Percentiles rank a stretch among this genome's conserved stretches.
phyloP scores from a whole-genome alignment of 2,797 vertebrate genomes.

The Synaphobranchus kaupii region DNA sequence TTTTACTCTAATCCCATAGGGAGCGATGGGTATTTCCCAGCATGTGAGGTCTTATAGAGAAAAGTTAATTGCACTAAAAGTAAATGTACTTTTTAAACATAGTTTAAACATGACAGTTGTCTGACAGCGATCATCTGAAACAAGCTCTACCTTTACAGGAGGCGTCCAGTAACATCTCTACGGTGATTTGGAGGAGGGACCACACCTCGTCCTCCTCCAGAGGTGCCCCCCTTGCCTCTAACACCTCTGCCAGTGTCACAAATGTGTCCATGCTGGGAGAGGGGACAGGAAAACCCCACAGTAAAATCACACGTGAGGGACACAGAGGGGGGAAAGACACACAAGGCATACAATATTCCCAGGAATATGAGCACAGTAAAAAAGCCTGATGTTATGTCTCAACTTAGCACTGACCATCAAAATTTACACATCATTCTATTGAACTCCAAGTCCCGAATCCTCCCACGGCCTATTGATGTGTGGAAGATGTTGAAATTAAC shows the following conservation, averaged over 20 bases:
- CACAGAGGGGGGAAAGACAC: background rate
- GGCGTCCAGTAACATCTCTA: constrained; percentile 76
- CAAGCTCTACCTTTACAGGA: constrained; percentile 70
- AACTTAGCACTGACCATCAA: background rate
- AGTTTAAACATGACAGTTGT: background rate
- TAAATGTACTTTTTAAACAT: no score
- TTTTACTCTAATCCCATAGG: background rate
- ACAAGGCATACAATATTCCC: background rate
- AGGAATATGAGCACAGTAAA: background rate
- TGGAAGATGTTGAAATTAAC: background rate
- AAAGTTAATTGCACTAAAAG: background rate
- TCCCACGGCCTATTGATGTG: background rate
- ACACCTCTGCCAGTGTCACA: constrained; percentile 83
- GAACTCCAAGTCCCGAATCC: background rate
- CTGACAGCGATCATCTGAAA: background rate
- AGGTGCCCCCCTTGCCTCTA: constrained; percentile 81
- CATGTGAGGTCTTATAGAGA: background rate
- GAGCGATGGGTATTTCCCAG: background rate
- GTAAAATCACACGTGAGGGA: background rate
- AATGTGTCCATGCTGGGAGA: constrained; percentile 75
- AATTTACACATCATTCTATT: background rate
- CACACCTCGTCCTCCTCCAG: constrained; percentile 88
- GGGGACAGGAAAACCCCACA: background rate
- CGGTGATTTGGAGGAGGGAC: constrained; percentile 78
- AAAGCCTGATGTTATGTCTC: background rate